phyloP scores from a whole-genome alignment of 2,888 invertebrate species.

The Acanthosepion esculentum region DNA sequence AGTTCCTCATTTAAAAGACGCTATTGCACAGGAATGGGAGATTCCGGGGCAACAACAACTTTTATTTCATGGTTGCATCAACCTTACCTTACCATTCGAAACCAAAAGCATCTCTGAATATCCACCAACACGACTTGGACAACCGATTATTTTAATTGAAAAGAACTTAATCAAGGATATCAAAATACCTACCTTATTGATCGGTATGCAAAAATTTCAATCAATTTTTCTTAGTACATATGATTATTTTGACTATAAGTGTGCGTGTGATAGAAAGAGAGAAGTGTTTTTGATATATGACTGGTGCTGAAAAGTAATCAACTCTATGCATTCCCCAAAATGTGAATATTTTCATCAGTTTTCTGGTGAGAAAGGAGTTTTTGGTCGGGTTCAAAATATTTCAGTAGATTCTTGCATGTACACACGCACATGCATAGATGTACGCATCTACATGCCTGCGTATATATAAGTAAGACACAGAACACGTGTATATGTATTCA shows the following conservation, averaged over 20 bases:
- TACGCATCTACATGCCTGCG: no score
- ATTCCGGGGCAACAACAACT: neutral
- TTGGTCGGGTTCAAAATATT: no score
- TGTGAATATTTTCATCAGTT: no score
- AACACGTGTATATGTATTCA: no score
- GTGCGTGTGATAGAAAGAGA: no score
- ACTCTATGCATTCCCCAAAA: no score
- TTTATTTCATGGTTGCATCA: neutral
- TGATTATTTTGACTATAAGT: neutral
- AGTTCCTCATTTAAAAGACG: neutral
- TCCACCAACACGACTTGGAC: neutral
- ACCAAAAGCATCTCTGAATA: neutral
- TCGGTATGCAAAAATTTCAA: neutral
- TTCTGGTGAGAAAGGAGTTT: no score
- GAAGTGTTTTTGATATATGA: no score
- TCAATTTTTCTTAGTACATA: neutral
- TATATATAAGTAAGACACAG: no score
- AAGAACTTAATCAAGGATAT: neutral
- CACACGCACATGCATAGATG: no score
- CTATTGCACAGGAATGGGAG: neutral
- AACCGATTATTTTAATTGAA: neutral
- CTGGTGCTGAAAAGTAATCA: no score
- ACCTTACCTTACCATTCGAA: neutral
- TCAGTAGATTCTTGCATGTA: no score
- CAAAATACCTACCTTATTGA: neutral